These are phyloP conservation scores for Stratiomys singularior DNA, from an alignment of 2,888 invertebrate species.

Conservation along the genomic window DNA sequence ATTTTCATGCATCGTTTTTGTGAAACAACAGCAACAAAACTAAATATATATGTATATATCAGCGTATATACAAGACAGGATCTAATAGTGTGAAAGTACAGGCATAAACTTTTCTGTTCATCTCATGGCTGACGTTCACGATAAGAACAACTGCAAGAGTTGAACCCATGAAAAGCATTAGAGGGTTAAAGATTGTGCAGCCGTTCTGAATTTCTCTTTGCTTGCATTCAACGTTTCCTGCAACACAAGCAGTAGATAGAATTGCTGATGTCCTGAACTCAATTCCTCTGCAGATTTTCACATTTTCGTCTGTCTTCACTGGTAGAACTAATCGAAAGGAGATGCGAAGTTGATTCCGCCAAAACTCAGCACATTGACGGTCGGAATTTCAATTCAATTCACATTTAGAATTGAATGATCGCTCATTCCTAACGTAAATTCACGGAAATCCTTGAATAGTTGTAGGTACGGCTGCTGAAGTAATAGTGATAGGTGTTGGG, in stretches of 20 bases:
- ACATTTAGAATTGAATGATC: not conserved
- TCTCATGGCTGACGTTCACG: not conserved
- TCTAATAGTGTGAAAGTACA: not conserved
- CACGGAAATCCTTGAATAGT: not conserved
- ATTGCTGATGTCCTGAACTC: not conserved
- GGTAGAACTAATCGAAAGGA: not conserved
- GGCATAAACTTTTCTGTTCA: not conserved
- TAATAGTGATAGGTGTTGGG: too few relatives aligned
- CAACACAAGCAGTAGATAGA: too few relatives aligned
- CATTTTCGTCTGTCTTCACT: not conserved
- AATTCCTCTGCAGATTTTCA: not conserved
- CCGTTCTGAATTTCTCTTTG: too few relatives aligned
- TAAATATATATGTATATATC: too few relatives aligned
- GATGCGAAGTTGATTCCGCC: not conserved
- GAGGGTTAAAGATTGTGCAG: too few relatives aligned
- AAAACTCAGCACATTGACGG: too few relatives aligned
- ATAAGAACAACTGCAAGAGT: not conserved
- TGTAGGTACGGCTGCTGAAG: too few relatives aligned
- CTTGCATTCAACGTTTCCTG: too few relatives aligned
- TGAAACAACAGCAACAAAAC: not conserved
- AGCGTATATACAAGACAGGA: not conserved
- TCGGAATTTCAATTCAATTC: too few relatives aligned
- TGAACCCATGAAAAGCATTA: too few relatives aligned
- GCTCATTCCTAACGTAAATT: not conserved
- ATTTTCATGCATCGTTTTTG: slow-evolving; percentile 12